Evolutionary conservation across 1,140 invertebrate species (phyloP).

Genomic region (Aleiodes sp.): DNA sequence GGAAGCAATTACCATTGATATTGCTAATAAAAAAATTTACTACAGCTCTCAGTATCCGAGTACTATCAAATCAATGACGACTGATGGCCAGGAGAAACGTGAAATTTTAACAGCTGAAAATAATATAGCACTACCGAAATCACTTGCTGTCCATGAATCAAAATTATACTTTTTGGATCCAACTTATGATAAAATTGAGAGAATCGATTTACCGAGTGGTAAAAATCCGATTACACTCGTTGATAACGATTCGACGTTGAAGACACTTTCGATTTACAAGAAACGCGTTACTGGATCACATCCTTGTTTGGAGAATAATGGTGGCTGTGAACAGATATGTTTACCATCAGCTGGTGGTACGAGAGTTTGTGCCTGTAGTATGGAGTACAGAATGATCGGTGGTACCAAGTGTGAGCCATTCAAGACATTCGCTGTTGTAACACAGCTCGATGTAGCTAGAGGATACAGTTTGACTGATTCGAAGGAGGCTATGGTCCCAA

Average conservation of each 20-base stretch:
- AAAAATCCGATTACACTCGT: slow-evolving; percentile 81
- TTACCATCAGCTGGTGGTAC: slow-evolving; percentile 78
- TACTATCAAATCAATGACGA: slow-evolving; percentile 77
- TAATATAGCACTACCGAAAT: slow-evolving; percentile 80
- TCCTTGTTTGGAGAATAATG: slow-evolving; percentile 87
- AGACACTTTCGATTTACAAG: slow-evolving; percentile 87
- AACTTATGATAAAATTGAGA: slow-evolving; percentile 87
- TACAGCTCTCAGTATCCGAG: slow-evolving; percentile 83
- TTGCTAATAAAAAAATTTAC: slow-evolving; percentile 84
- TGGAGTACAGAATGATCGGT: slow-evolving; percentile 84
- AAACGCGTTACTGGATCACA: slow-evolving; percentile 84
- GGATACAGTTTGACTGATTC: slow-evolving; percentile 88
- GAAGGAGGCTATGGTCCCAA: slow-evolving; percentile 92
- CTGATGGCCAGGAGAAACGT: slow-evolving; percentile 77
- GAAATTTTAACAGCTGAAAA: slow-evolving; percentile 76
- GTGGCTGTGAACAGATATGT: slow-evolving; percentile 93
- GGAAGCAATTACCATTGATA: slow-evolving; percentile 87
- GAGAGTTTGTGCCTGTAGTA: slow-evolving; percentile 84
- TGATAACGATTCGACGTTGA: slow-evolving; percentile 88
- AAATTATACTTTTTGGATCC: slow-evolving; percentile 91
- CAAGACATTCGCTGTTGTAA: slow-evolving; percentile 91
- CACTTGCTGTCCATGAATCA: slow-evolving; percentile 84
- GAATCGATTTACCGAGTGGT: slow-evolving; percentile 85
- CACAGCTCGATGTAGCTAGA: slow-evolving; percentile 85
- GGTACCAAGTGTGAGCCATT: slow-evolving; percentile 82